These are phyloP conservation scores for Microcebus lehilahytsara DNA, from an alignment of 2,113 vertebrate species.

Conservation along the genomic window DNA sequence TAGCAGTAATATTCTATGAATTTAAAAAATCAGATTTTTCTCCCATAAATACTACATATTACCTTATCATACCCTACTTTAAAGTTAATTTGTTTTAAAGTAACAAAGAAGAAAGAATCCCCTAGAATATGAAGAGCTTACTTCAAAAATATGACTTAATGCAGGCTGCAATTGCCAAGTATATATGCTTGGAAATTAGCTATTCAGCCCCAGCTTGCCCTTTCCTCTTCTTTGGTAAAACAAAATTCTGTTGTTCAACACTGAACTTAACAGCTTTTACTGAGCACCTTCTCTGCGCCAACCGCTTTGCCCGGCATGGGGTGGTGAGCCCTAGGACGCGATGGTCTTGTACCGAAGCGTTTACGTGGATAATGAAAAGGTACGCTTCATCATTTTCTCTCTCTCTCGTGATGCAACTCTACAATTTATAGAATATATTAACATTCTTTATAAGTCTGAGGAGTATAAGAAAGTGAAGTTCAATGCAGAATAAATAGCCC, in stretches of 20 bases:
- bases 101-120: neutral
- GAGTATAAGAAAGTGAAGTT: constrained; percentile 39
- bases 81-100: constrained; percentile 1
- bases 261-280: neutral
- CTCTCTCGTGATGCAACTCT: constrained; percentile 32
- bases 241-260: neutral
- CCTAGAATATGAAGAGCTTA: neutral
- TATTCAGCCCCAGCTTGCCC: neutral
- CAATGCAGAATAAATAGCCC: constrained; percentile 47
- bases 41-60: neutral
- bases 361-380: neutral
- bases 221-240: neutral
- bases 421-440: constrained; percentile 55
- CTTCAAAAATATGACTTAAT: neutral
- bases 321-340: neutral
- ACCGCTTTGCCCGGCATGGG: neutral
- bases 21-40: neutral
- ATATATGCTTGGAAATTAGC: neutral
- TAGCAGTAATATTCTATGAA: neutral
- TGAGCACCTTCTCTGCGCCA: neutral
- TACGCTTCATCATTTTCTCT: neutral
- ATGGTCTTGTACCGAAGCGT: neutral
- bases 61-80: neutral
- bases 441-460: constrained; percentile 49
- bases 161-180: neutral